Base-by-base conservation (phyloP, 2,797 vertebrate genomes). In the Australoheros facetus region DNA sequence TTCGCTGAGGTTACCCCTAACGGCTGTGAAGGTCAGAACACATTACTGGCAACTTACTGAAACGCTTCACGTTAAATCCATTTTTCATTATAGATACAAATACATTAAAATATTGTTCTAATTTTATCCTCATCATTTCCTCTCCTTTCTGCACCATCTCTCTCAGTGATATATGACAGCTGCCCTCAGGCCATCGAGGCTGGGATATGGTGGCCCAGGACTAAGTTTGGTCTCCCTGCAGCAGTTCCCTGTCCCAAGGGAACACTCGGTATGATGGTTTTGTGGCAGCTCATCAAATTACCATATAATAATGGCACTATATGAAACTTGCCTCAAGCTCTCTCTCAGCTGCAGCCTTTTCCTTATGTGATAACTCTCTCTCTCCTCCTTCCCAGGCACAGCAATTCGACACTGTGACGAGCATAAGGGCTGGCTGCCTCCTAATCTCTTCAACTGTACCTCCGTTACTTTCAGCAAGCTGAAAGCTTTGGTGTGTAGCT, bases 181-280 rank as follows among this genome's bases (percentile, higher is more conserved):
- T 99, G 98, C 88, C 98, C 98, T 28, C 95, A 97, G 85, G 97
- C 97, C 66, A 98, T 97, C 0, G 96, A 98, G 86, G 96, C 96
- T 28, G 95, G 93, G 79, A 98, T 99, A 88, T 99, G 98, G 98
- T 99, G 98, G 98, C 98, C 97, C 69, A 96, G 97, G 76, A 99
- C 98, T 6, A 97, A 97, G 84, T 99, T 99, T 6, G 97, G 98
- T 79, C 93, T 98, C 73, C 98, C 98, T 14, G 97, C 98, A 3
- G 97, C 97, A 0, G 96, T 97, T 6, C 96, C 97, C 12, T 99
- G 98, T 90, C 98, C 97, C 87, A 97, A 84, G 86, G 97, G 97
- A 77, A 98, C 98, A 32, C 90, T 96, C 0, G 97, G 97, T 98
- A 96, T 71, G 93, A 91, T 57, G 70, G 42, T 26, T 88, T 85